Base-by-base conservation (phyloP, 2,113 vertebrate species). In the Crotalus viridis region DNA sequence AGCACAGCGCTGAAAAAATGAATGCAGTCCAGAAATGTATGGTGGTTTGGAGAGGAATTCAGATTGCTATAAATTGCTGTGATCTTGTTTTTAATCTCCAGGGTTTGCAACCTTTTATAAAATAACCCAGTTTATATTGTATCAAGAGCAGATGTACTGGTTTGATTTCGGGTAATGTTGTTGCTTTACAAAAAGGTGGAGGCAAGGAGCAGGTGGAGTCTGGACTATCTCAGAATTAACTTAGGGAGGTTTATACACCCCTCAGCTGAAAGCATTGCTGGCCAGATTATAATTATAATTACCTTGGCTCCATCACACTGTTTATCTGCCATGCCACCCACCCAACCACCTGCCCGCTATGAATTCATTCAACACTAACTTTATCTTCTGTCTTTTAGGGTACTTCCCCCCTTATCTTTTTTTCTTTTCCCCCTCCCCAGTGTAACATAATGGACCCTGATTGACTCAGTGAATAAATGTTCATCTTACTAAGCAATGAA, bases 281-380 rank as follows among this genome's bases (percentile, higher is more conserved):
- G 94, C 95, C 95, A 95, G 96, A 95, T 94, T 95, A 93, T 92
- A 93, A 93, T 91, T 91, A 95, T 93, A 94, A 95, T 97, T 95
- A 94, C 95, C 86, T 89, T 96, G 96, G 93, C 94, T 96, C 92
- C 89, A 90, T 91, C 93, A 94, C 96, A 92, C 13, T 91, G 93
- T 96, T 96, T 96, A 94, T 95, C 91, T 97, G 94, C 95, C 96
- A 95, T 94, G 97, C 96, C 90, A 93, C 91, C 91, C 93, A 95
- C 96, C 95, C 93, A 95, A 94, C 94, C 95, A 95, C 94, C 95
- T 96, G 95, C 95, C 95, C 95, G 94, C 94, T 96, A 95, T 95
- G 94, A 96, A 96, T 94, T 95, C 95, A 95, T 95, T 97, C 95
- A 94, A 93, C 94, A 93, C 91, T 93, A 93, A 93, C 95, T 96